Percentiles rank a stretch among this genome's conserved stretches.
Evolutionary conservation across 1,140 invertebrate genomes (phyloP).

Genomic region (Acromyrmex heyeri): DNA sequence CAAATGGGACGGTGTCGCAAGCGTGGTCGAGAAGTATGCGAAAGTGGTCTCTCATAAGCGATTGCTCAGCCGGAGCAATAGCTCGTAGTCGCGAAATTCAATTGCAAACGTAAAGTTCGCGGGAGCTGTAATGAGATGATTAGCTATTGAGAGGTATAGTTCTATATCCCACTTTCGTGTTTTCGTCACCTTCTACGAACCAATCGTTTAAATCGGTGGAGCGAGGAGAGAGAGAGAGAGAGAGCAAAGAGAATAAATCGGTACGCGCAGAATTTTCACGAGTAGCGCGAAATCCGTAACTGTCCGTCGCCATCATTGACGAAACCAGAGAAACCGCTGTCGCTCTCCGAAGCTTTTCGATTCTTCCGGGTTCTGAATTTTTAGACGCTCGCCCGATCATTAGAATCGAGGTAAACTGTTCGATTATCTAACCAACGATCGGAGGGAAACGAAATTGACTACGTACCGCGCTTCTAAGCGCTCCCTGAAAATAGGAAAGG

Average conservation of each 20-base stretch:
- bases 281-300: background rate
- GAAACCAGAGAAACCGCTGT: background rate
- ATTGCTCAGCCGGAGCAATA: conserved; percentile 2
- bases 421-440: conserved; percentile 28
- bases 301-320: background rate
- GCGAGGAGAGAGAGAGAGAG: too few species aligned
- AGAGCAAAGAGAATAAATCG: background rate
- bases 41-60: conserved; percentile 52
- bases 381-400: background rate
- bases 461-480: conserved; percentile 5
- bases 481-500: conserved; percentile 51
- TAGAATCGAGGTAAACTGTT: background rate
- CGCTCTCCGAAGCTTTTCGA: background rate
- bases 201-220: background rate
- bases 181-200: conserved; percentile 20
- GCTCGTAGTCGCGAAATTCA: conserved; percentile 26
- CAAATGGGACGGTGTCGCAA: conserved; percentile 59
- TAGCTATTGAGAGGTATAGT: background rate
- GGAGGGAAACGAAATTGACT: conserved; percentile 30
- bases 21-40: conserved; percentile 12
- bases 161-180: background rate
- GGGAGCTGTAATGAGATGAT: conserved; percentile 16
- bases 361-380: conserved; percentile 8
- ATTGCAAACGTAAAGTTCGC: conserved; percentile 11
- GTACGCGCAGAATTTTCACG: background rate